Base-by-base conservation (phyloP, 2,888 invertebrate genomes). In the Cosmopolites sordidus region DNA sequence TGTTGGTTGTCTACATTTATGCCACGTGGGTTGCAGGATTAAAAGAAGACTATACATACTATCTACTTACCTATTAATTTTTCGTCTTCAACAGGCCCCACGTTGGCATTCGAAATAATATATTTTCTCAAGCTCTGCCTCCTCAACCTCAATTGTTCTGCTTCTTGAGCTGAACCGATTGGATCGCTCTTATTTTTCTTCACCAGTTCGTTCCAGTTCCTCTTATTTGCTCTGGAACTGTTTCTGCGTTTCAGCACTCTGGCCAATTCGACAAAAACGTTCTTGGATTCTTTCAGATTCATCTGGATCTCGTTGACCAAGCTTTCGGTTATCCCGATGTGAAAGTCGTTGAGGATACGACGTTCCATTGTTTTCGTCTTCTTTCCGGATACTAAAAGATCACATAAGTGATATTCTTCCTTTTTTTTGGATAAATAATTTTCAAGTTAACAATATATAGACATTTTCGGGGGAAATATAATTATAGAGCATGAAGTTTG, bases 311-410 rank as follows among this genome's bases (percentile, higher is more conserved):
- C 87, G 59, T 82, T 86, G 17, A 87, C 83, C 29, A 91, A 81
- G 2, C 86, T 89, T 69, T 92, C 91, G 0, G 92, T 90, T 48
- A 89, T 85, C 9, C 92, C 92, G 59, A 92, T 92, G 68, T 91
- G 91, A 82, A 92, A 92, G 75, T 92, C 92, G 70, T 91, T 92
- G 47, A 91, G 78, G 12, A 92, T 83, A 29, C 91, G 80, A 14
- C 92, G 79, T 67, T 92, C 92, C 87, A 92, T 88, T 2, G 89
- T 86, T 69, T 89, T 86, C 2, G 90, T 90, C 67, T 89, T 89
- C 69, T 88, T 89, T 1, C 91, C 91, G 16, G 87, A 80, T 43
- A 89, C 89, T 84, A 73, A n/a, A n/a, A n/a, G n/a, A n/a, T n/a
- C n/a, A n/a, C n/a, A n/a, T n/a, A n/a, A n/a, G n/a, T n/a, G n/a